Base-by-base conservation (phyloP, 2,888 invertebrate species). In the Caenorhabditis macrosperma region DNA sequence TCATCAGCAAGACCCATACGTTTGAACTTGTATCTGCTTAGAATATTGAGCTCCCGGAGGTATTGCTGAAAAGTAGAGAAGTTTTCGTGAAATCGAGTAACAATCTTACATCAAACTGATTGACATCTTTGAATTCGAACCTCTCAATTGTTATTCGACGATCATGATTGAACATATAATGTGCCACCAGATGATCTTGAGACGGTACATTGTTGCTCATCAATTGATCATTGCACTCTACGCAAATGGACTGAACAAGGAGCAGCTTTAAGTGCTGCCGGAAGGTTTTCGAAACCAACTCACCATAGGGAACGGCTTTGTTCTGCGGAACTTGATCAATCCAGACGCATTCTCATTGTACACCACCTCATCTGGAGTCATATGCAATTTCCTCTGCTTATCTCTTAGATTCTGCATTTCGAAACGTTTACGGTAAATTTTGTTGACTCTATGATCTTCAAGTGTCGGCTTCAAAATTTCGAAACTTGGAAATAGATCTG, bases 251-350 rank as follows among this genome's bases (percentile, higher is more conserved):
- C 84, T 84, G 63, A 61, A 83, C 78, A 50, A 38, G n/a, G n/a
- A n/a, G n/a, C n/a, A n/a, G n/a, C n/a, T n/a, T n/a, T n/a, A n/a
- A n/a, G n/a, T n/a, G n/a, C n/a, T n/a, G n/a, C n/a, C n/a, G n/a
- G n/a, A n/a, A n/a, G n/a, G n/a, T n/a, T n/a, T n/a, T n/a, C n/a
- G n/a, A n/a, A n/a, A n/a, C n/a, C n/a, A 12, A 15, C 75, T 61
- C 9, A 84, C 84, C 77, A 61, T 35, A 10, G 84, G 84, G 55
- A 84, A 84, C 12, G 82, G 75, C 28, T 82, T 84, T 7, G 84
- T 84, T 22, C 84, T 78, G 44, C 72, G 46, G 55, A 81, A 78
- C 33, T 64, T 60, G 0, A 77, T 54, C 52, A 63, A n/a, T 7
- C 76, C 72, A 0, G 67, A 52, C 17, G 55, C 35, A 20, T 59